Evolutionary conservation across 1,140 invertebrate species (phyloP).

Genomic region (Papilio polytes): DNA sequence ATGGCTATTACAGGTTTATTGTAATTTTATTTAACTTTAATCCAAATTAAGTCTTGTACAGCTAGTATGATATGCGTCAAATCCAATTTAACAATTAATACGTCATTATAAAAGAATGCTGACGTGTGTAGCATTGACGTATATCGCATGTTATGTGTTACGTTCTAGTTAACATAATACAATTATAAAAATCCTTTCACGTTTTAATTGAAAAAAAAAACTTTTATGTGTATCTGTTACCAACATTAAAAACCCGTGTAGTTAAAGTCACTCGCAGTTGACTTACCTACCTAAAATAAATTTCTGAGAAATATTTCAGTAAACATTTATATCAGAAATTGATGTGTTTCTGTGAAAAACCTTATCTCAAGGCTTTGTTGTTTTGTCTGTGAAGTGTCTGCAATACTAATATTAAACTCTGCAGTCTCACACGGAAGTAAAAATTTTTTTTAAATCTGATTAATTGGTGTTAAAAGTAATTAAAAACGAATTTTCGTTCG

Average conservation of each 20-base stretch:
- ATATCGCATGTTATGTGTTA: neutral
- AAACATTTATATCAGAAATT: neutral
- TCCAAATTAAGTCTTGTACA: neutral
- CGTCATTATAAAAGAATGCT: neutral
- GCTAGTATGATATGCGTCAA: neutral
- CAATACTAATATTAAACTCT: neutral
- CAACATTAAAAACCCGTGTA: too few relatives aligned
- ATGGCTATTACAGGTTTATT: too few relatives aligned
- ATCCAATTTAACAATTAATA: slow-evolving; percentile 12
- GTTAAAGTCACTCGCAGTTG: too few relatives aligned
- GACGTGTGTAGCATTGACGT: slow-evolving; percentile 20
- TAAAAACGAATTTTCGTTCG: neutral
- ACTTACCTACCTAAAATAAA: neutral
- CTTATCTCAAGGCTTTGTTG: neutral
- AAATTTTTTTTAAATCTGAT: neutral
- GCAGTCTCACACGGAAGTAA: neutral
- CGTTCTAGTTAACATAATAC: neutral
- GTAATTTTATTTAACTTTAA: neutral
- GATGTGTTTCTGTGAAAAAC: neutral
- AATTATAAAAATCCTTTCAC: too few relatives aligned
- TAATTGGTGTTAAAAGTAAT: neutral
- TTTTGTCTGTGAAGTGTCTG: neutral
- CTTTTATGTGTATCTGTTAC: too few relatives aligned
- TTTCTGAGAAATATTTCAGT: neutral
- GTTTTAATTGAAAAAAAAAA: too few relatives aligned